Percentiles rank a stretch among this genome's conserved stretches.
These are phyloP conservation scores for Teleogryllus oceanicus DNA, from an alignment of 2,888 invertebrate species.

Conservation along the genomic window DNA sequence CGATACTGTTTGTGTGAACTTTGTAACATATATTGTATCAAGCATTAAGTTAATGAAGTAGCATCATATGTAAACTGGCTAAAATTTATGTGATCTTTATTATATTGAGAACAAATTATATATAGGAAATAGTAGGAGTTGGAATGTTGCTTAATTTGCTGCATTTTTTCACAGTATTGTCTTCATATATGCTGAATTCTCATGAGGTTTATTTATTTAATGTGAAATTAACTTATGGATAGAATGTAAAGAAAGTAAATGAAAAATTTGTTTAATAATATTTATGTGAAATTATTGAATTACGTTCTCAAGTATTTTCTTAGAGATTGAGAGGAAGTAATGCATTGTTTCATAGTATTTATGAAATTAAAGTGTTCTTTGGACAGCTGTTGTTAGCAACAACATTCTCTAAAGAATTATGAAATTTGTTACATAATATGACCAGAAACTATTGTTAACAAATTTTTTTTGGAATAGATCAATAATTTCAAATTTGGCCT, in stretches of 20 bases:
- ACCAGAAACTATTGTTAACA: too few species aligned
- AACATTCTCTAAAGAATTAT: too few species aligned
- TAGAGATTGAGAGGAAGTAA: background rate
- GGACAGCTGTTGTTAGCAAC: too few species aligned
- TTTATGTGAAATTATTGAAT: slow-evolving; percentile 23
- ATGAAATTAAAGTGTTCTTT: too few species aligned
- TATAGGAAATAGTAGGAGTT: background rate
- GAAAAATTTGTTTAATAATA: slow-evolving; percentile 18
- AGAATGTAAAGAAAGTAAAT: slow-evolving; percentile 18
- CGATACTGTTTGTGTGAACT: slow-evolving; percentile 29
- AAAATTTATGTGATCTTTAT: slow-evolving; percentile 6
- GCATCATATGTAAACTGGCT: slow-evolving; percentile 12
- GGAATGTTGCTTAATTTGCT: slow-evolving; percentile 18
- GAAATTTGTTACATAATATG: too few species aligned
- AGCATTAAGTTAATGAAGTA: slow-evolving; percentile 26
- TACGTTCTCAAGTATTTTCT: background rate
- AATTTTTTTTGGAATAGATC: too few species aligned
- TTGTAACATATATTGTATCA: slow-evolving; percentile 28
- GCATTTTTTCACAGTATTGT: slow-evolving; percentile 2
- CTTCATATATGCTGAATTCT: background rate
- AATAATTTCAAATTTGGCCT: too few species aligned
- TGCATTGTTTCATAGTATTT: too few species aligned
- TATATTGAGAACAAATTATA: background rate
- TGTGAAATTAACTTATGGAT: slow-evolving; percentile 12
- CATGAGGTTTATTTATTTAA: background rate